Conservation (phyloP, 2,797 vertebrate genomes). For the Hozukius guyotensis region DNA sequence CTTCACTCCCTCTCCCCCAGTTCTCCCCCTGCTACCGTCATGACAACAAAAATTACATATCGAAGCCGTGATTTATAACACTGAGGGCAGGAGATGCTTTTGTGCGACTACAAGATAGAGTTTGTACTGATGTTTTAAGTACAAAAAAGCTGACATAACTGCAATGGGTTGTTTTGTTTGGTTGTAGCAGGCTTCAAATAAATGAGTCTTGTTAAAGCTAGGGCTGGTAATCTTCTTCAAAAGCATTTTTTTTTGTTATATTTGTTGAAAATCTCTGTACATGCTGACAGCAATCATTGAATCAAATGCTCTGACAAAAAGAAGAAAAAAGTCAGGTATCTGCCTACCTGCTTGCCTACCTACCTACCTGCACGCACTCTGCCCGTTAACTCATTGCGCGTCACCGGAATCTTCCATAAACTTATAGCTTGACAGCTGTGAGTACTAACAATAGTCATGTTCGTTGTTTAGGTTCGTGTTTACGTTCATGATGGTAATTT, state of each 20-base stretch:
- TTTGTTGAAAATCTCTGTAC: background rate
- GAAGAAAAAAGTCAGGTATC: background rate
- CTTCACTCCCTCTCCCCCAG: constrained; percentile 22
- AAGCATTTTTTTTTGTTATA: background rate
- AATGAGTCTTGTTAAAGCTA: background rate
- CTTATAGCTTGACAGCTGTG: background rate
- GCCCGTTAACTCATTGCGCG: background rate
- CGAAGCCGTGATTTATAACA: constrained; percentile 21
- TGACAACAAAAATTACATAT: constrained; percentile 16
- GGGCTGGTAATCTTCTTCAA: background rate
- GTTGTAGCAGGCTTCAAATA: background rate
- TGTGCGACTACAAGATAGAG: constrained; percentile 21
- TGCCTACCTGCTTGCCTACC: background rate
- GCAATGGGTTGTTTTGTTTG: constrained; percentile 4
- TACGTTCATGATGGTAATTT: background rate
- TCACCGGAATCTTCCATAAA: background rate
- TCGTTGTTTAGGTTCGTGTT: background rate
- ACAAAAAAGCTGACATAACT: background rate
- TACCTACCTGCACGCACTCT: background rate
- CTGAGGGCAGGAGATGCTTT: constrained; percentile 3
- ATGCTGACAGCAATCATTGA: background rate
- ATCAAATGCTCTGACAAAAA: background rate
- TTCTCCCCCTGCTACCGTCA: constrained; percentile 9
- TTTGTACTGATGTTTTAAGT: constrained; percentile 11
- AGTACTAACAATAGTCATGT: background rate